A percentile compares a stretch with the other conserved stretches of the same genome.
Conservation (phyloP, 2,888 invertebrate species). For the Invenusta paracnida region DNA sequence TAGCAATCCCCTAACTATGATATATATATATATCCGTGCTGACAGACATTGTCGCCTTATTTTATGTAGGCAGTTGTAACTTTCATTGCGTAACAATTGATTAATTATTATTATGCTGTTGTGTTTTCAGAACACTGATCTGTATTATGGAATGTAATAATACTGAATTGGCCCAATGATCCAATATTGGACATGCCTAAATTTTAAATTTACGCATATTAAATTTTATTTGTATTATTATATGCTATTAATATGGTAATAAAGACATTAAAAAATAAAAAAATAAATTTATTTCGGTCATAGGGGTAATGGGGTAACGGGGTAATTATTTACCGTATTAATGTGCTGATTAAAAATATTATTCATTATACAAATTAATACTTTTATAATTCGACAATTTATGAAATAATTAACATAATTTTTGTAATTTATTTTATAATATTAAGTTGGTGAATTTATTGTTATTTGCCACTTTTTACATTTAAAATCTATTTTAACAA, state of each 20-base stretch:
- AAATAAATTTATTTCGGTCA: not conserved
- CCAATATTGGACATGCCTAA: slow-evolving; percentile 12
- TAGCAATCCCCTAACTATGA: not conserved
- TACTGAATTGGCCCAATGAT: not conserved
- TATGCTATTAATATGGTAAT: not conserved
- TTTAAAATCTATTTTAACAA: too few species aligned
- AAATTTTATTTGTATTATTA: not conserved
- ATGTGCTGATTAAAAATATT: too few species aligned
- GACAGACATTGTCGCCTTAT: not conserved
- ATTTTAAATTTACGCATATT: not conserved
- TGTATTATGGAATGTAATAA: not conserved
- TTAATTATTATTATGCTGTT: not conserved
- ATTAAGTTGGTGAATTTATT: too few species aligned
- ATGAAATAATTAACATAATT: too few species aligned
- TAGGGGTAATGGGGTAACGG: too few species aligned
- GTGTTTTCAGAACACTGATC: not conserved
- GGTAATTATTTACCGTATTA: too few species aligned
- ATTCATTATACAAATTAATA: too few species aligned
- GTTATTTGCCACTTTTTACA: too few species aligned
- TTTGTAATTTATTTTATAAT: too few species aligned
- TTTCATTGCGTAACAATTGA: not conserved
- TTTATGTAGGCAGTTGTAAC: not conserved
- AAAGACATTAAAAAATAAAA: not conserved
- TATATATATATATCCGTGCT: not conserved
- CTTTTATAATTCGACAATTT: too few species aligned